Evolutionary conservation across 2,113 vertebrate genomes (phyloP).

Genomic region (Tragelaphus scriptus): DNA sequence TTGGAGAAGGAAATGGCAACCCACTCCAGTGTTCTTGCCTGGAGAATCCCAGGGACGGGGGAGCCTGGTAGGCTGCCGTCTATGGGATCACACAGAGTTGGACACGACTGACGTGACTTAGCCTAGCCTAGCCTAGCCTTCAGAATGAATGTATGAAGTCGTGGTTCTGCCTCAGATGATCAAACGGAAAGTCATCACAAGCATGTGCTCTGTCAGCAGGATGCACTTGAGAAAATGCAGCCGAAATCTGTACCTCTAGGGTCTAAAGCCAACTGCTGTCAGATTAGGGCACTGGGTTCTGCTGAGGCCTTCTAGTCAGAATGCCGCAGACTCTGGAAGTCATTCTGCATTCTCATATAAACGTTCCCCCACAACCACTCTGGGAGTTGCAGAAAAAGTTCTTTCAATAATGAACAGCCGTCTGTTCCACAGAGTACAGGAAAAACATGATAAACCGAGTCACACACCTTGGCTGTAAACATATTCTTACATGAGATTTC

Average conservation of each 20-base stretch:
- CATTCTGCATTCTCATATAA: conserved; percentile 75
- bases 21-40: too few species aligned
- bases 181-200: conserved; percentile 17
- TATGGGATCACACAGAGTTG: too few species aligned
- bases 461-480: conserved; percentile 68
- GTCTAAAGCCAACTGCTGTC: conserved; percentile 63
- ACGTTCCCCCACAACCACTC: neutral
- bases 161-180: neutral
- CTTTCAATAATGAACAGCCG: conserved; percentile 71
- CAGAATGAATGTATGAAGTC: neutral
- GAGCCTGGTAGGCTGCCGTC: too few species aligned
- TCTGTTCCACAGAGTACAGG: conserved; percentile 70
- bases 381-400: conserved; percentile 66
- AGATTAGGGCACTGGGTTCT: conserved; percentile 59
- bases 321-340: conserved; percentile 68
- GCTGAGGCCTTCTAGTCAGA: conserved; percentile 71
- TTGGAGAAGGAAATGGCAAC: too few species aligned
- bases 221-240: neutral
- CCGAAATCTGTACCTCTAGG: conserved; percentile 42
- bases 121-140: too few species aligned
- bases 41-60: too few species aligned
- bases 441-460: conserved; percentile 77
- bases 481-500: conserved; percentile 69
- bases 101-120: too few species aligned
- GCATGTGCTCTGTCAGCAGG: conserved; percentile 33